Evolutionary conservation across 2,797 vertebrate genomes (phyloP), one percentile per base, ranked within the genome.

Genomic region (Catharus ustulatus): DNA sequence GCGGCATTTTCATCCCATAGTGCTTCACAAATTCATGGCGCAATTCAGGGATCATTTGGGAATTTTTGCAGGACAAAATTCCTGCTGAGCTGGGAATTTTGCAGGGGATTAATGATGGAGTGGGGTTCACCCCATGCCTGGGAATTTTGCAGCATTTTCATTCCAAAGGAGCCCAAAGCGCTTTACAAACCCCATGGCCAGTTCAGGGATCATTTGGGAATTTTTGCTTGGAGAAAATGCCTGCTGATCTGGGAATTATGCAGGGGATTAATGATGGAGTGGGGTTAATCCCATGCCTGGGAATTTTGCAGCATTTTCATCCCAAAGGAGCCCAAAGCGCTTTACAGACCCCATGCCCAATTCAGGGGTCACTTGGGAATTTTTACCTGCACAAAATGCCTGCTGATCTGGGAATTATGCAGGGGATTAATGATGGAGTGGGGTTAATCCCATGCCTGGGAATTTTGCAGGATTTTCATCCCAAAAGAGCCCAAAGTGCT

Each of bases 271-370:
- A 45, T 45, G 45, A 46, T 22, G 21, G 21, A 46, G 21, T 46
- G 11, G 11, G 45, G 45, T 22, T 46, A 21, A 22, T 7, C 21
- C 45, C 45, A 46, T 46, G 7, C 45, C 45, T 45, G 45, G 43
- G 72, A 74, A 62, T 62, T 78, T 54, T 27, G 7, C 22, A 4
- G 13, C 13, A 14, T 76, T 87, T 93, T 85, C 83, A 67, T 27
- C 90, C 76, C 68, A 76, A 93, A 93, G 51, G 79, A 94, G n/a
- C 90, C 59, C 68, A 80, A 83, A 94, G 72, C 32, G 34, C 34
- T 34, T 34, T 34, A 34, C 34, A 34, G 34, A 34, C 34, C 8
- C 34, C 34, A 34, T 34, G 34, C 34, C 34, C 34, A 34, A 34
- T 7, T 34, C 34, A 34, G 34, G 34, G 34, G 34, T 34, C 34